These are phyloP conservation scores for Drosophila pseudoobscura DNA, from an alignment of 1,140 invertebrate species.

Conservation along the genomic window DNA sequence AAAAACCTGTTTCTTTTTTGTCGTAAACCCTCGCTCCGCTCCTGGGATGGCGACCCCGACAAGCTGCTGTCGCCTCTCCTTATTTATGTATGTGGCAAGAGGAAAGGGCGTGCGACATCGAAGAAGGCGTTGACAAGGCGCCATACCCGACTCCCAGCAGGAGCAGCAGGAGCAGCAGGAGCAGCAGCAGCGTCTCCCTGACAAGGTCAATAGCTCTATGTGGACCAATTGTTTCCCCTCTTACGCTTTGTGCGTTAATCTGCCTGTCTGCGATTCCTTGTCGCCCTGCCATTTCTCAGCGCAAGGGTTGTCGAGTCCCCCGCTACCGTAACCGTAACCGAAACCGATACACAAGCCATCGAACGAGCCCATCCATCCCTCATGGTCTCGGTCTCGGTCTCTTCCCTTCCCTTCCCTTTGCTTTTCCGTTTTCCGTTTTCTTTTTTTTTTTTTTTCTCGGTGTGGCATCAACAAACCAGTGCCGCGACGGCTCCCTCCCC, in stretches of 20 bases:
- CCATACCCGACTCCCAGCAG: conserved; percentile 23
- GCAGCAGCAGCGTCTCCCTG: not conserved
- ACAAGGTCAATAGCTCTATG: conserved; percentile 47
- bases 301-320: conserved; percentile 49
- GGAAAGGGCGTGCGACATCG: not conserved
- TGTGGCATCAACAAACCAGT: not conserved
- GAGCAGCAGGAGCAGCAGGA: too few species aligned
- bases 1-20: not conserved
- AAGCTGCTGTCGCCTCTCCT: conserved; percentile 26
- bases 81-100: conserved; percentile 41
- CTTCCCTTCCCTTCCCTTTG: not conserved
- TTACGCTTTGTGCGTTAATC: conserved; percentile 62
- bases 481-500: not conserved
- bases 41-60: conserved; percentile 1
- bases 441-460: conserved; percentile 10
- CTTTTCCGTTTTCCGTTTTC: conserved; percentile 1
- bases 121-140: conserved; percentile 16
- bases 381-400: conserved; percentile 10
- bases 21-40: conserved; percentile 32
- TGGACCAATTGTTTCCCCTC: conserved; percentile 30
- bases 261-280: conserved; percentile 49
- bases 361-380: not conserved
- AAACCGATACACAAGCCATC: conserved; percentile 28
- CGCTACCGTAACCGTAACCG: conserved; percentile 39
- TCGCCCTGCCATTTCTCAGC: conserved; percentile 16